A percentile compares a stretch with the other conserved stretches of the same genome.
Conservation (phyloP, 2,113 vertebrate species). For the Platysternon megacephalum region DNA sequence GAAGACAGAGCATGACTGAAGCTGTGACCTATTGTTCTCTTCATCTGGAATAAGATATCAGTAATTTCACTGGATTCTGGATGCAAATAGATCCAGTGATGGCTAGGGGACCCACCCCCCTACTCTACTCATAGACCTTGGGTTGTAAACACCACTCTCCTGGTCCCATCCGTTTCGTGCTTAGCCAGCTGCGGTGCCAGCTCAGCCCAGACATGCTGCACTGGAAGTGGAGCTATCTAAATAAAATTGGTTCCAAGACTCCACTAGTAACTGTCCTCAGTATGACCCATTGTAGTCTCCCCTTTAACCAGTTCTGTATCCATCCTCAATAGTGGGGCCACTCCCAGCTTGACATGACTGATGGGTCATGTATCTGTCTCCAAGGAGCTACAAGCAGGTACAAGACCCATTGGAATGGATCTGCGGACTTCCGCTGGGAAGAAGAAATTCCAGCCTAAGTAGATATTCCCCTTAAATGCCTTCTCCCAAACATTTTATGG, state of each 20-base stretch:
- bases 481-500: background rate
- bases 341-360: background rate
- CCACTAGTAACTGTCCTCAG: background rate
- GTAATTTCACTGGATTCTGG: background rate
- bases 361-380: background rate
- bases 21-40: background rate
- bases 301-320: background rate
- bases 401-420: background rate
- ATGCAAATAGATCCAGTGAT: background rate
- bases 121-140: background rate
- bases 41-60: background rate
- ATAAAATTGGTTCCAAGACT: background rate
- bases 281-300: background rate
- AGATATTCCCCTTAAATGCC: background rate
- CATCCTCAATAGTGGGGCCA: background rate
- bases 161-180: background rate
- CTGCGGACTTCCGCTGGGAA: background rate
- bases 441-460: background rate
- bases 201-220: background rate
- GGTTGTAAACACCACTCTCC: background rate
- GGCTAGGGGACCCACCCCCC: background rate
- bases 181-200: background rate
- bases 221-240: background rate
- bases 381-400: accelerated
- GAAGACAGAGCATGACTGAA: background rate